These are phyloP conservation scores for Petrophora chlorosata DNA, from an alignment of 2,888 invertebrate species.

Conservation along the genomic window DNA sequence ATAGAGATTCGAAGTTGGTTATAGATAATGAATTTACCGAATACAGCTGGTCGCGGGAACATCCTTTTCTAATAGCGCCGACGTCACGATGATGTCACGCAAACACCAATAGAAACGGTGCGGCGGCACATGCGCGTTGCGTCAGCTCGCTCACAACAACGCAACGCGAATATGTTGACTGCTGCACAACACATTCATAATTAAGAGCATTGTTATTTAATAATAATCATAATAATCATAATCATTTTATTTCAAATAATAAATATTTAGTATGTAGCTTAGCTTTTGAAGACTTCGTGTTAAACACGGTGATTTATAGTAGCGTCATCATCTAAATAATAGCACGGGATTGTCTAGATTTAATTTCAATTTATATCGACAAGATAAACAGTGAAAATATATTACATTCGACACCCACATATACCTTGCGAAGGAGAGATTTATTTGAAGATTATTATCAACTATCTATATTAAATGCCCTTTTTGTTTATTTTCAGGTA, in stretches of 20 bases:
- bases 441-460: not conserved
- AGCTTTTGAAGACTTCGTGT: too few species aligned
- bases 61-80: slow-evolving; percentile 72
- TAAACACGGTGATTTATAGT: too few species aligned
- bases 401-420: too few species aligned
- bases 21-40: slow-evolving; percentile 30
- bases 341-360: too few species aligned
- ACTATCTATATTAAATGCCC: not conserved
- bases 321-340: too few species aligned
- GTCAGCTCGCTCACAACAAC: slow-evolving; percentile 64
- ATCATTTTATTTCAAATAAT: too few species aligned
- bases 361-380: too few species aligned
- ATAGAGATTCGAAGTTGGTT: too few species aligned
- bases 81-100: slow-evolving; percentile 81
- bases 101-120: slow-evolving; percentile 72
- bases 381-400: too few species aligned
- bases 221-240: too few species aligned
- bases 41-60: slow-evolving; percentile 60
- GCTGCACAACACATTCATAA: slow-evolving; percentile 40
- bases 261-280: too few species aligned
- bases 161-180: slow-evolving; percentile 50
- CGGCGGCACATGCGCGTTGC: slow-evolving; percentile 77
- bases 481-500: slow-evolving; percentile 62
- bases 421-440: too few species aligned
- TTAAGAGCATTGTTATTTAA: slow-evolving; percentile 19